Evolutionary conservation across 2,113 vertebrate genomes (phyloP), one percentile per base, ranked within the genome.

Genomic region (Percopsis transmontana): DNA sequence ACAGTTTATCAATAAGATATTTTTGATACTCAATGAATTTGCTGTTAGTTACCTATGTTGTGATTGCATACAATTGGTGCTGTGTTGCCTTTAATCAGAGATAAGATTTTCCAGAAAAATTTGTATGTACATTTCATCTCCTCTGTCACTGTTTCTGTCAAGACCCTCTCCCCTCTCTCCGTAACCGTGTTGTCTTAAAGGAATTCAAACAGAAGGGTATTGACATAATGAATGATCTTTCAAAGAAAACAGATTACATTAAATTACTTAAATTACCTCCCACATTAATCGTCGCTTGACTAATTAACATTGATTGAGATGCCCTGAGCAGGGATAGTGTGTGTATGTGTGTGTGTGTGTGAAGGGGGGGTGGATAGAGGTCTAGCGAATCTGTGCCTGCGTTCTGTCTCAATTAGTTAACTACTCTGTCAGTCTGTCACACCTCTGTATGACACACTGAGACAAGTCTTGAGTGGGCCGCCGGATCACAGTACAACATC

Each of bases 201-300:
- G 51, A 85, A 81, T 75, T 94, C 94, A 95, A 94, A 96, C 93
- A 92, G 85, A 91, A 88, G 91, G 87, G 91, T 95, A 91, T 94
- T 95, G 93, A 96, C 93, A 95, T 86, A 94, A 91, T 91, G 90
- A 92, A 92, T 84, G 83, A 93, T 93, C 92, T 92, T 92, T 91
- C 91, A 92, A 93, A 94, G 90, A 90, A 93, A 93, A 94, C 90
- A 87, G 70, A 93, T 94, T 94, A 94, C 91, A 91, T 88, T 88
- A 92, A 93, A 91, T 90, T 92, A 94, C 92, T 93, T 92, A 83
- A 93, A 96, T 94, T 93, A 94, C 94, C 94, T 91, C 93, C 87
- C 87, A 91, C 93, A 94, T 94, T 91, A 95, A 95, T 95, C 85
- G 91, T 92, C 92, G 91, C 93, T 92, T 92, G 84, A 84, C 91